Conservation (phyloP, 35 echinoderm and acorn worm genomes). For the Hemicentrotus pulcherrimus region DNA sequence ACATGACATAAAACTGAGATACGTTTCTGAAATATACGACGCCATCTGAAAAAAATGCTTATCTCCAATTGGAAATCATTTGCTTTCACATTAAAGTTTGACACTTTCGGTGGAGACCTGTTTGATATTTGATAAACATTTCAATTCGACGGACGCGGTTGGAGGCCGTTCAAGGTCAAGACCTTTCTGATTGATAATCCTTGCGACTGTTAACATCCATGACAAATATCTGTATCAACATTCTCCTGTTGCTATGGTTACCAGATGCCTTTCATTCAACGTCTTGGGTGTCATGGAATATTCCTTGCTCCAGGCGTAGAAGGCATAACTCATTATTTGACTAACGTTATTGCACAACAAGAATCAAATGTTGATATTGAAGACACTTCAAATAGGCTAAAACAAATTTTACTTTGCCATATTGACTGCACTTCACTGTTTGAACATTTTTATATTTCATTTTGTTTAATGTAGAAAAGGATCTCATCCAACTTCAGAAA, state of each 20-base stretch:
- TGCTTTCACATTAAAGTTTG: not conserved
- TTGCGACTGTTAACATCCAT: not conserved
- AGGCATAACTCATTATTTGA: not conserved
- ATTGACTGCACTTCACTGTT: no score
- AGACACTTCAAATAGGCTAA: no score
- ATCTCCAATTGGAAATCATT: not conserved
- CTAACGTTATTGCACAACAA: not conserved
- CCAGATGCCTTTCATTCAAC: not conserved
- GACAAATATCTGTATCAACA: slow-evolving; percentile 8
- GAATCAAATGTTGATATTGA: no score
- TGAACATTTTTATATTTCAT: no score
- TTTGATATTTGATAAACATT: not conserved
- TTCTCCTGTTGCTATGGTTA: not conserved
- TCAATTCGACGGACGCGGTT: not conserved
- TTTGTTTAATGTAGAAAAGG: no score
- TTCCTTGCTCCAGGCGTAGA: not conserved
- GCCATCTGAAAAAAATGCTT: not conserved
- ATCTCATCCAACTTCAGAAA: no score
- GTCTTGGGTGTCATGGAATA: not conserved
- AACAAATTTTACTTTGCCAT: no score
- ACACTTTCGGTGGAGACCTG: not conserved
- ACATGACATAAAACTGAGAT: not conserved
- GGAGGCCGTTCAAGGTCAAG: not conserved
- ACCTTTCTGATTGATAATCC: not conserved
- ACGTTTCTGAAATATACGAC: not conserved